phyloP scores from a whole-genome alignment of 2,113 vertebrate species.

The Monopterus albus region DNA sequence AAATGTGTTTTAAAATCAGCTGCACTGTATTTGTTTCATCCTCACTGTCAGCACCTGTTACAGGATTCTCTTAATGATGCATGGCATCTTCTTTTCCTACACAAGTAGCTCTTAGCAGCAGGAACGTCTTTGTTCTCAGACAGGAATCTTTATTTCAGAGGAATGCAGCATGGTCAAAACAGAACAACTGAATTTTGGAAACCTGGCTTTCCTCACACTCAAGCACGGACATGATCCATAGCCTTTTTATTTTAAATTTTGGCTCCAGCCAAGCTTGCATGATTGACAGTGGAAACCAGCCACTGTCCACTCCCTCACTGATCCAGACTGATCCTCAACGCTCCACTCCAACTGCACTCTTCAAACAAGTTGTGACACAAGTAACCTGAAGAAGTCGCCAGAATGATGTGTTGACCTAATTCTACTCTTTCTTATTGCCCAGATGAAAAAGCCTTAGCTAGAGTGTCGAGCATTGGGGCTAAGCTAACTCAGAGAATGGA shows the following conservation, averaged over 20 bases:
- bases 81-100: conserved; percentile 30
- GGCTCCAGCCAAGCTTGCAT: conserved; percentile 62
- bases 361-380: conserved; percentile 43
- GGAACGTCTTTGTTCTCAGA: conserved; percentile 2
- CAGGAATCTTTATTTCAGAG: conserved; percentile 6
- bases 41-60: conserved; percentile 76
- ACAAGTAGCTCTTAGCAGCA: conserved; percentile 2
- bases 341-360: conserved; percentile 44
- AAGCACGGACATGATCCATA: conserved; percentile 21
- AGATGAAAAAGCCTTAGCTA: conserved; percentile 89
- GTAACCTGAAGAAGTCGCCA: conserved; percentile 58
- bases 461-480: conserved; percentile 79
- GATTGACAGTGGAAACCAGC: conserved; percentile 49
- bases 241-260: background rate
- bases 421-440: conserved; percentile 79
- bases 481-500: conserved; percentile 80
- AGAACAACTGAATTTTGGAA: conserved; percentile 23
- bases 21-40: conserved; percentile 6
- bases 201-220: conserved; percentile 18
- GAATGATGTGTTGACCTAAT: conserved; percentile 73
- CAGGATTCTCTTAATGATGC: conserved; percentile 26
- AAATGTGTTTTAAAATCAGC: background rate
- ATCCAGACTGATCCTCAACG: conserved; percentile 33
- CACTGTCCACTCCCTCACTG: conserved; percentile 37
- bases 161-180: conserved; percentile 45